A percentile compares a stretch with the other conserved stretches of the same genome.
Conservation (phyloP, 2,797 vertebrate genomes). For the Microctenopoma steveboyesi region DNA sequence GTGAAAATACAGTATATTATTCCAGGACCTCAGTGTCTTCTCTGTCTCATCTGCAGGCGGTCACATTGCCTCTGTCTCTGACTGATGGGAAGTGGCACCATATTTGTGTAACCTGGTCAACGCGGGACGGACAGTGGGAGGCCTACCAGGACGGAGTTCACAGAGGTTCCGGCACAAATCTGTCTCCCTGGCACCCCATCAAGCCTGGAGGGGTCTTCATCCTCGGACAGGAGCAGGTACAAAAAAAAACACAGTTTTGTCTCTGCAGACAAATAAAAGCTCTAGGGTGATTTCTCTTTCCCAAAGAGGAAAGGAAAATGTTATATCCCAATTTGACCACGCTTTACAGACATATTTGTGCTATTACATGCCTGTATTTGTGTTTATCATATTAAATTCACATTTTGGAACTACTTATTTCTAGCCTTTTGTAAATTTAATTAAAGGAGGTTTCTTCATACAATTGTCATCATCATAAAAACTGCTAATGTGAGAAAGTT, state of each 20-base stretch:
- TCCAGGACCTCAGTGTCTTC: conserved; percentile 8
- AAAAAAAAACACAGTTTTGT: background rate
- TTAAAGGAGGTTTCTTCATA: too few relatives aligned
- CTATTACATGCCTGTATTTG: too few relatives aligned
- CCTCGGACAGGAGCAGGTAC: conserved; percentile 90
- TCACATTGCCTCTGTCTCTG: conserved; percentile 80
- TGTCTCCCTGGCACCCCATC: conserved; percentile 86
- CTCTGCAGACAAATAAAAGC: background rate
- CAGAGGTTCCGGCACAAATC: conserved; percentile 78
- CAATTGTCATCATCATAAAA: too few relatives aligned
- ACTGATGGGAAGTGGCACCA: conserved; percentile 89
- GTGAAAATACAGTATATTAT: background rate
- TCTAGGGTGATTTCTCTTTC: background rate
- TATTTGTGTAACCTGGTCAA: conserved; percentile 88
- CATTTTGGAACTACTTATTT: too few relatives aligned
- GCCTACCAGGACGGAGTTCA: conserved; percentile 84
- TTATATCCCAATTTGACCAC: too few relatives aligned
- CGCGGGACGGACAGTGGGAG: conserved; percentile 86
- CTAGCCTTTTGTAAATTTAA: too few relatives aligned
- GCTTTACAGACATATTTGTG: too few relatives aligned
- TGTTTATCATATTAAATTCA: too few relatives aligned
- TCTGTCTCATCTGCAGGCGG: conserved; percentile 69
- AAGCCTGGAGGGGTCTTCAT: conserved; percentile 88
- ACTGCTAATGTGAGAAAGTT: too few relatives aligned
- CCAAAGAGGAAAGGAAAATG: background rate